Conservation (phyloP, 2,797 vertebrate species). For the Amazonetta brasiliensis region DNA sequence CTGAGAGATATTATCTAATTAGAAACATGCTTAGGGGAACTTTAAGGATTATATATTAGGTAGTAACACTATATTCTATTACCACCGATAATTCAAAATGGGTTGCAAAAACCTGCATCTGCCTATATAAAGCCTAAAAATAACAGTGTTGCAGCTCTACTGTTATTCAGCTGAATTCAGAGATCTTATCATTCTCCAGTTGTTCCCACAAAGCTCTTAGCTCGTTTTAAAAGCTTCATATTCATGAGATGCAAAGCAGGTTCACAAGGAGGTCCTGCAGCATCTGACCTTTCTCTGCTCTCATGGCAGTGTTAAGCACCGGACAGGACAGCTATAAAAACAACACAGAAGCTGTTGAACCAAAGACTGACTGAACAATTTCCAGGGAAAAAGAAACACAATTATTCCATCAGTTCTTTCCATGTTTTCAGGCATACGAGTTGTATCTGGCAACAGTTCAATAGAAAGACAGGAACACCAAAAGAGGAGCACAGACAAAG, state of each 20-base stretch:
- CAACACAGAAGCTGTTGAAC: not conserved
- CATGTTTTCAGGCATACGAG: not conserved
- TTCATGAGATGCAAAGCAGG: not conserved
- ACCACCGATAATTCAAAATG: constrained; percentile 15
- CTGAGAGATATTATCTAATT: not conserved
- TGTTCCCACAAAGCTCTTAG: not conserved
- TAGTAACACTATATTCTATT: not conserved
- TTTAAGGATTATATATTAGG: not conserved
- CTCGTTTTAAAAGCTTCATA: constrained; percentile 4
- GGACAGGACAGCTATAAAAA: not conserved
- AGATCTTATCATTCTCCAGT: not conserved
- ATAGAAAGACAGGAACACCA: constrained; percentile 9
- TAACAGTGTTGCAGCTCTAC: not conserved
- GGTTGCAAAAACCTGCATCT: not conserved
- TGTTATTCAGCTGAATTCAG: not conserved
- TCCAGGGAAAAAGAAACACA: constrained; percentile 24
- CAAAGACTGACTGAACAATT: constrained; percentile 14
- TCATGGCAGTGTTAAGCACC: not conserved
- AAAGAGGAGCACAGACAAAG: constrained; percentile 1
- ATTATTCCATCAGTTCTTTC: constrained; percentile 32
- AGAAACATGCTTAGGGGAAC: not conserved
- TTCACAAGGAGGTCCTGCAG: not conserved
- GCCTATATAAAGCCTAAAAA: not conserved
- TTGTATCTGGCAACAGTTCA: constrained; percentile 11
- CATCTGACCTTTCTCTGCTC: constrained; percentile 33